Conservation (phyloP, 2,797 vertebrate species). For the Eleutherodactylus coqui region DNA sequence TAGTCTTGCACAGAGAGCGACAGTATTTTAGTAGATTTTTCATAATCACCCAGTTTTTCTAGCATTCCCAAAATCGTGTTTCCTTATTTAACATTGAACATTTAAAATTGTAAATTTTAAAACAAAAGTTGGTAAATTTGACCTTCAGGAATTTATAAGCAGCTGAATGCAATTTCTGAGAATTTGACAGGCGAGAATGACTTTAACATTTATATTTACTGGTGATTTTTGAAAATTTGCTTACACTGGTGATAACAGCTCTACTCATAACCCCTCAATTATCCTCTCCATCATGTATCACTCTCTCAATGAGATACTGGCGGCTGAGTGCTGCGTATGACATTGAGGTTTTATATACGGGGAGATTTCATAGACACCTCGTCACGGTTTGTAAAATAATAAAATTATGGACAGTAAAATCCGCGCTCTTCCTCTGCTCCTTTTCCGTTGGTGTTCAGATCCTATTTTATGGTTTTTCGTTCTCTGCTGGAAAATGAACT, state of each 20-base stretch:
- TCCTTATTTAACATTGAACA: not conserved
- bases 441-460: slow-evolving; percentile 7
- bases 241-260: slow-evolving; percentile 1
- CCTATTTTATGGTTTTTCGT: slow-evolving; percentile 25
- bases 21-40: too few species aligned
- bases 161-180: not conserved
- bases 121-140: not conserved
- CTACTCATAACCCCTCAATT: not conserved
- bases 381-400: not conserved
- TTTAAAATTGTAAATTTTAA: not conserved
- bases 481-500: slow-evolving; percentile 7
- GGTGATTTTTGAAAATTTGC: not conserved
- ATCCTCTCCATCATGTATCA: not conserved
- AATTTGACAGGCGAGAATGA: not conserved
- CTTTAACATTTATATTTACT: not conserved
- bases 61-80: too few species aligned
- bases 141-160: not conserved
- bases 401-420: slow-evolving; percentile 1
- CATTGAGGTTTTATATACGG: not conserved
- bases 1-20: not conserved
- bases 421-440: not conserved
- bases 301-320: not conserved
- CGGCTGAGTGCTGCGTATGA: not conserved
- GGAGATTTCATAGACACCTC: not conserved
- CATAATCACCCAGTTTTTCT: not conserved